phyloP scores from a whole-genome alignment of 2,113 vertebrate genomes.

The Emydocephalus ijimae region DNA sequence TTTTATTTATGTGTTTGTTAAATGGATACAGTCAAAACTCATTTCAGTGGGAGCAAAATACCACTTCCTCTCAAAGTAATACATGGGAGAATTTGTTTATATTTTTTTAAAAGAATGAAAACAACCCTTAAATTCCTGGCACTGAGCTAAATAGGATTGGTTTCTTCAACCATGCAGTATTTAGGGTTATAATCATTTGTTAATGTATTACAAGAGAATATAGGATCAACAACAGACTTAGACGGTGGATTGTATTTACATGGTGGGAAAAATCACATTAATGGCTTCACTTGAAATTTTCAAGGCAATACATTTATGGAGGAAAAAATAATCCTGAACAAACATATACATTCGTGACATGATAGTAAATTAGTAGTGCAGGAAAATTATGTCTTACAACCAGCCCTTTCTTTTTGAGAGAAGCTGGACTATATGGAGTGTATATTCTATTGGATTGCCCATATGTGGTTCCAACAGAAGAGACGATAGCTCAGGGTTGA shows the following conservation, averaged over 20 bases:
- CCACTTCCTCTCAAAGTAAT: not conserved
- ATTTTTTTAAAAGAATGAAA: not conserved
- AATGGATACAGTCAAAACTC: not conserved
- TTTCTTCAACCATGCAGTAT: not conserved
- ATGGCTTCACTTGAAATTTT: not conserved
- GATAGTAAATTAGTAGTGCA: not conserved
- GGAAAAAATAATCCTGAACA: not conserved
- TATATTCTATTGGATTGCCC: not conserved
- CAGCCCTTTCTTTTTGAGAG: not conserved
- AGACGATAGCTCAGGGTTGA: not conserved
- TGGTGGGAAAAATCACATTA: not conserved
- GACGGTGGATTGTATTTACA: not conserved
- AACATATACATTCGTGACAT: not conserved
- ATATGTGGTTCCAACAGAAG: not conserved
- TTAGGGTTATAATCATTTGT: not conserved
- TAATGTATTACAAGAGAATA: not conserved
- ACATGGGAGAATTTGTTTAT: not conserved
- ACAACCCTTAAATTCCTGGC: not conserved
- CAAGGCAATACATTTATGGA: not conserved
- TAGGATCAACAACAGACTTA: slow-evolving; percentile 16
- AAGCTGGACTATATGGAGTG: not conserved
- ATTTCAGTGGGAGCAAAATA: not conserved
- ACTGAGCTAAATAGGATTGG: not conserved
- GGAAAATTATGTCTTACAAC: not conserved
- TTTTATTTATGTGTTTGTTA: not conserved